A percentile compares a stretch with the other conserved stretches of the same genome.
Evolutionary conservation across 2,797 vertebrate species (phyloP).

Genomic region (Aselliscus stoliczkanus): DNA sequence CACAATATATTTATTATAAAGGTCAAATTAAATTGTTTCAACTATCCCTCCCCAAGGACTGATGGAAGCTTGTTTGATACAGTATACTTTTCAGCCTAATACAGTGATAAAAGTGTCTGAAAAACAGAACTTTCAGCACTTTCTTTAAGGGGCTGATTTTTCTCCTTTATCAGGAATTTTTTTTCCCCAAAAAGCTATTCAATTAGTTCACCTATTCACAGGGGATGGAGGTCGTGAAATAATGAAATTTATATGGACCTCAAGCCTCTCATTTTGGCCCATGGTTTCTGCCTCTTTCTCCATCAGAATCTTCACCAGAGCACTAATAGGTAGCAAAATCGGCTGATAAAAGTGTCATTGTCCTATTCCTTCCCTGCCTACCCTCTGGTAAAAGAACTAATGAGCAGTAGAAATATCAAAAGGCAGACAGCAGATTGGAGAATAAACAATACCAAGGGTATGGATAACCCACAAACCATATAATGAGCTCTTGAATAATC

Average conservation of each 20-base stretch:
- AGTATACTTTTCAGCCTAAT: slow-evolving; percentile 1
- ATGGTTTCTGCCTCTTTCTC: slow-evolving; percentile 25
- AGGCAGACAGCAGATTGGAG: slow-evolving; percentile 15
- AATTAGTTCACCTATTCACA: slow-evolving; percentile 9
- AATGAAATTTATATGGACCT: slow-evolving; percentile 20
- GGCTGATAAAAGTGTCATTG: background rate
- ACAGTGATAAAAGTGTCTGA: background rate
- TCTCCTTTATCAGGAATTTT: background rate
- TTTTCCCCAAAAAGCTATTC: background rate
- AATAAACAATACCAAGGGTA: slow-evolving; percentile 23
- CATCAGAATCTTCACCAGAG: background rate
- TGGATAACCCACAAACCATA: slow-evolving; percentile 3
- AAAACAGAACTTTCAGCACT: background rate
- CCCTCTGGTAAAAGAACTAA: slow-evolving; percentile 26
- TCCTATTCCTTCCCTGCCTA: slow-evolving; percentile 20
- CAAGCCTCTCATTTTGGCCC: slow-evolving; percentile 20
- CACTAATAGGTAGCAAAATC: background rate
- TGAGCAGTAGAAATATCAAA: slow-evolving; percentile 19
- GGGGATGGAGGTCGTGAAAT: background rate
- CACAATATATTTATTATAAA: background rate
- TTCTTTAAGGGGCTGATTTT: slow-evolving; percentile 20
- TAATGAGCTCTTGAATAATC: slow-evolving; percentile 37
- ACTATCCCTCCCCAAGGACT: background rate
- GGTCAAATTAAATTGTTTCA: slow-evolving; percentile 19
- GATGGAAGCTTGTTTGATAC: background rate